phyloP scores from a whole-genome alignment of 2,113 vertebrate species.

The Monopterus albus region DNA sequence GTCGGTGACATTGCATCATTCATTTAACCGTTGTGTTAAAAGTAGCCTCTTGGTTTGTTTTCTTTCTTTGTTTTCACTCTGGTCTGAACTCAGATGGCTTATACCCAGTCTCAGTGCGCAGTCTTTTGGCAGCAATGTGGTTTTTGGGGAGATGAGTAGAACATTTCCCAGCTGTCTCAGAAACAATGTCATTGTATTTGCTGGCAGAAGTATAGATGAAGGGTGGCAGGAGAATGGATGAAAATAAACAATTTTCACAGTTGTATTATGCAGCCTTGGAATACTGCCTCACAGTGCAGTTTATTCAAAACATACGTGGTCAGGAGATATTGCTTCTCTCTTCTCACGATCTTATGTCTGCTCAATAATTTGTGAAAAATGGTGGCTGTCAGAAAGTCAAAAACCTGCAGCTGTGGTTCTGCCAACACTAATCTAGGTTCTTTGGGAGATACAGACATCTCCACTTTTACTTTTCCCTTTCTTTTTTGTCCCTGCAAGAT shows the following conservation, averaged over 20 bases:
- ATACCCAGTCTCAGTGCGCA: conserved; percentile 31
- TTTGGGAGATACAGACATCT: conserved; percentile 15
- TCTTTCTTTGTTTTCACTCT: conserved; percentile 20
- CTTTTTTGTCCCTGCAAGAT: too few relatives aligned
- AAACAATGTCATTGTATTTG: conserved; percentile 73
- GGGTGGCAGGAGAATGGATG: conserved; percentile 65
- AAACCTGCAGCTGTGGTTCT: conserved; percentile 2
- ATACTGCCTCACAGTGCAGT: conserved; percentile 66
- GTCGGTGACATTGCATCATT: not conserved
- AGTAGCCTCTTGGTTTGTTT: not conserved
- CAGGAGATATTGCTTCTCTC: conserved; percentile 35
- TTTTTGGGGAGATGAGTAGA: conserved; percentile 59
- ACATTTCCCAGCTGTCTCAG: conserved; percentile 70
- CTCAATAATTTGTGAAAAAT: conserved; percentile 39
- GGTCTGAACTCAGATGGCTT: conserved; percentile 40
- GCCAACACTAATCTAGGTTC: not conserved
- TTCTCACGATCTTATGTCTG: conserved; percentile 11
- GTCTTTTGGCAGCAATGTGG: conserved; percentile 51
- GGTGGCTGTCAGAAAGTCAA: conserved; percentile 6
- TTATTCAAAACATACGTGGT: conserved; percentile 53
- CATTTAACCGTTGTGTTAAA: not conserved
- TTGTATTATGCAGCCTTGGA: conserved; percentile 65
- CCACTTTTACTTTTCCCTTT: conserved; percentile 16
- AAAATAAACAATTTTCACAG: conserved; percentile 71
- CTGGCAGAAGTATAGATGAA: conserved; percentile 67